A percentile compares a stretch with the other conserved stretches of the same genome.
Conservation (phyloP, 2,888 invertebrate genomes). For the Scaptomyza flava region DNA sequence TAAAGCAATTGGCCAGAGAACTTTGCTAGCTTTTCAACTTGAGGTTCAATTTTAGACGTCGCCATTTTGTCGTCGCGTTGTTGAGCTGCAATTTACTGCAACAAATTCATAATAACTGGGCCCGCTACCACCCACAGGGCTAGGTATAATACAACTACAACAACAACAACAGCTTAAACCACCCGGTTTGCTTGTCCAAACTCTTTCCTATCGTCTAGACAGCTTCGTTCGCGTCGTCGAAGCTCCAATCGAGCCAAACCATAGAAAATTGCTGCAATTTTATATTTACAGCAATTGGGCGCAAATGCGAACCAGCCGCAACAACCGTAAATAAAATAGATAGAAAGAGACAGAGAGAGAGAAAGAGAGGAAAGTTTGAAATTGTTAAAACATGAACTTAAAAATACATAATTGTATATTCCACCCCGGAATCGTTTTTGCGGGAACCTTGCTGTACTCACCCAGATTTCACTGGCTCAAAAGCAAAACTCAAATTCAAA, state of each 20-base stretch:
- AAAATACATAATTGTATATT: slow-evolving; percentile 81
- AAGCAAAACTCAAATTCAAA: slow-evolving; percentile 19
- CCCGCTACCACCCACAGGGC: slow-evolving; percentile 79
- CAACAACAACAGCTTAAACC: slow-evolving; percentile 29
- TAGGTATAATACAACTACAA: slow-evolving; percentile 38
- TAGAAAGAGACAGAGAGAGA: slow-evolving; percentile 8
- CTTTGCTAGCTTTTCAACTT: slow-evolving; percentile 4
- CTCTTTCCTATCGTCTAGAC: slow-evolving; percentile 1
- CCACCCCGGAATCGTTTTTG: slow-evolving; percentile 56
- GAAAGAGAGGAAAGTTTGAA: slow-evolving; percentile 38
- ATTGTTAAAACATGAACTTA: slow-evolving; percentile 79
- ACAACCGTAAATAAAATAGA: slow-evolving; percentile 32
- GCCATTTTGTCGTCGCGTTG: slow-evolving; percentile 43
- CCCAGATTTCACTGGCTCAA: slow-evolving; percentile 31
- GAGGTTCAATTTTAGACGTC: slow-evolving; percentile 44
- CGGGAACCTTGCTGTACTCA: slow-evolving; percentile 16
- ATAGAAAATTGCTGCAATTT: slow-evolving; percentile 80
- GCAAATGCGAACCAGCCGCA: slow-evolving; percentile 59
- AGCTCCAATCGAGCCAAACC: slow-evolving; percentile 73
- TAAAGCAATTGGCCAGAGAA: slow-evolving; percentile 31
- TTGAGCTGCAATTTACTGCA: slow-evolving; percentile 64
- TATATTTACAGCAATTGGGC: slow-evolving; percentile 80
- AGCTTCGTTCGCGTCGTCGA: slow-evolving; percentile 63
- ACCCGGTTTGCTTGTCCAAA: slow-evolving; percentile 56
- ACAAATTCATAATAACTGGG: slow-evolving; percentile 74